phyloP scores from a whole-genome alignment of 2,113 vertebrate genomes.

The Dolichotis patagonum region DNA sequence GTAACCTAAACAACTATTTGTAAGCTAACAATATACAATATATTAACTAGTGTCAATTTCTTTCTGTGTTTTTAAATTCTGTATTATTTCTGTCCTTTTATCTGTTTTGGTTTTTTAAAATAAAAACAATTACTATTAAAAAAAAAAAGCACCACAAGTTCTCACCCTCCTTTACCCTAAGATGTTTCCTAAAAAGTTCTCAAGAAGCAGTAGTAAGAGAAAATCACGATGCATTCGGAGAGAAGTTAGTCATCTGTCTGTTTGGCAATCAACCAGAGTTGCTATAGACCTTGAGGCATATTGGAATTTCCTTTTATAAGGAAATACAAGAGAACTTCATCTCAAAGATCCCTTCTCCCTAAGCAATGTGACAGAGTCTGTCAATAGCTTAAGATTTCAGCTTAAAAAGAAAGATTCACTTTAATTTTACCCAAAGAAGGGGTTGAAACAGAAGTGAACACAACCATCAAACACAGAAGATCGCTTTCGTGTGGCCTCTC shows the following conservation, averaged over 20 bases:
- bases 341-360: neutral
- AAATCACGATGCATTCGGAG: neutral
- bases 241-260: neutral
- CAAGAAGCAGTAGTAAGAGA: neutral
- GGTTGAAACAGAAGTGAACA: neutral
- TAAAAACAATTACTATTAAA: no score
- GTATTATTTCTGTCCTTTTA: no score
- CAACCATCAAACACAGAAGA: neutral
- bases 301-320: neutral
- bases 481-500: neutral
- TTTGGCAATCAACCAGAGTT: neutral
- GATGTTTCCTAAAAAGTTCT: neutral
- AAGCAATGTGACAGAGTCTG: neutral
- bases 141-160: neutral
- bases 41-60: no score
- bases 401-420: neutral
- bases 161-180: neutral
- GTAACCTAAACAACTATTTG: no score
- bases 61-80: no score
- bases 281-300: neutral
- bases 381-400: neutral
- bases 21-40: no score
- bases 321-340: neutral
- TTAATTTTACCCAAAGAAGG: conserved; percentile 7
- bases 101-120: no score